Evolutionary conservation across 2,797 vertebrate genomes (phyloP).

Genomic region (Phaenicophaeus curvirostris): DNA sequence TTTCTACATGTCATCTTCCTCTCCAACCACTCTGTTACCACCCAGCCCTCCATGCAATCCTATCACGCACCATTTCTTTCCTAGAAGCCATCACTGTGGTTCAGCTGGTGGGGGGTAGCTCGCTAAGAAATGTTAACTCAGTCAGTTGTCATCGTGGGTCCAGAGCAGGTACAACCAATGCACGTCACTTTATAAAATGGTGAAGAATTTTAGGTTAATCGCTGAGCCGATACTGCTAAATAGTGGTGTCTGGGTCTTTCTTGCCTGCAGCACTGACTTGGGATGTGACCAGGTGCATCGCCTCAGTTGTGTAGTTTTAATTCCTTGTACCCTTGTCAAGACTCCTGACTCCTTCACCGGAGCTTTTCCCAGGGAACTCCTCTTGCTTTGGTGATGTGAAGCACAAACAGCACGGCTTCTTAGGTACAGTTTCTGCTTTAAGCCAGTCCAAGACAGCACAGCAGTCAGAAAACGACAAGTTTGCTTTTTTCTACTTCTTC

Average conservation of each 20-base stretch:
- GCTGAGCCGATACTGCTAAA: neutral
- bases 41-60: neutral
- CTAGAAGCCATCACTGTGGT: neutral
- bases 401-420: neutral
- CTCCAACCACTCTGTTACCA: neutral
- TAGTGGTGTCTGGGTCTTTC: neutral
- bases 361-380: neutral
- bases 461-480: neutral
- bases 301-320: neutral
- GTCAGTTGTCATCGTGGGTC: fast-evolving
- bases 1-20: fast-evolving
- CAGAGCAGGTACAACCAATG: neutral
- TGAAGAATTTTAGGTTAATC: neutral
- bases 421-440: neutral
- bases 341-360: neutral
- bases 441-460: neutral
- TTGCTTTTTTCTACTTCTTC: neutral
- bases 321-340: neutral
- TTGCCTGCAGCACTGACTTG: neutral
- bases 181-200: neutral
- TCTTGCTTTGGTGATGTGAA: neutral
- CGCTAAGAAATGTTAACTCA: neutral
- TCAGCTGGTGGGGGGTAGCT: neutral
- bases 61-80: neutral
- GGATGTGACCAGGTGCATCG: neutral